Base-by-base conservation (phyloP, 1,140 invertebrate genomes). In the Cherax quadricarinatus region DNA sequence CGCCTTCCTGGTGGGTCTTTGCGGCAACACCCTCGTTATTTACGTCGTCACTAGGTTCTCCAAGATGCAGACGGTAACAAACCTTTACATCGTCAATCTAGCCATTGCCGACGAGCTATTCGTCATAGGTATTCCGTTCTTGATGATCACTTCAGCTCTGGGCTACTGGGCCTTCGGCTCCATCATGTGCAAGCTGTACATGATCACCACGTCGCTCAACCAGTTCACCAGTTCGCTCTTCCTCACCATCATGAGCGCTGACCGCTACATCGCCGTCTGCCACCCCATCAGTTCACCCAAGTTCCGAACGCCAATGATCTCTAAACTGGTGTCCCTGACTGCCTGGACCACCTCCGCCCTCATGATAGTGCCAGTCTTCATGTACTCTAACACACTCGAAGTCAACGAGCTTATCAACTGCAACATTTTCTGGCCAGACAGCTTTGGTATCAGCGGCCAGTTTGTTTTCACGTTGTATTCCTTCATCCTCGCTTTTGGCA, bases 61-160 rank as follows among this genome's bases (percentile, higher is more conserved):
- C 49, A 99, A 99, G 95, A 99, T 99, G 98, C 98, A 99, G 95
- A 99, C 98, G 0, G 98, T 99, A 0, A 99, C 98, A 57, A 99
- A 99, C 94, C 97, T 99, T 96, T 99, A 99, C 95, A 99, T 99
- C 88, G 96, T 99, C 4, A 99, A 99, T 94, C 95, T 99, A 93
- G 98, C 98, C 0, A 97, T 99, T n/a, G 98, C 98, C 0, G 98
- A 99, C 95, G 98, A 99, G 94, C 98, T 98, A 94, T 99, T 99
- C 94, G 96, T 99, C 0, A 97, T 99, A 12, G 98, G 98, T 0
- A 97, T 99, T 93, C 98, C 98, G 0, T 98, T 99, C 94, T 95
- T 99, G 0, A 97, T 99, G 21, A 97, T 97, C 0, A 99, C 98
- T 0, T 97, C 98, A 95, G 96, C 97, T 10, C 95, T 98, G 49